A percentile compares a stretch with the other conserved stretches of the same genome.
Conservation (phyloP, 2,888 invertebrate species). For the Caenorhabditis panamensis region DNA sequence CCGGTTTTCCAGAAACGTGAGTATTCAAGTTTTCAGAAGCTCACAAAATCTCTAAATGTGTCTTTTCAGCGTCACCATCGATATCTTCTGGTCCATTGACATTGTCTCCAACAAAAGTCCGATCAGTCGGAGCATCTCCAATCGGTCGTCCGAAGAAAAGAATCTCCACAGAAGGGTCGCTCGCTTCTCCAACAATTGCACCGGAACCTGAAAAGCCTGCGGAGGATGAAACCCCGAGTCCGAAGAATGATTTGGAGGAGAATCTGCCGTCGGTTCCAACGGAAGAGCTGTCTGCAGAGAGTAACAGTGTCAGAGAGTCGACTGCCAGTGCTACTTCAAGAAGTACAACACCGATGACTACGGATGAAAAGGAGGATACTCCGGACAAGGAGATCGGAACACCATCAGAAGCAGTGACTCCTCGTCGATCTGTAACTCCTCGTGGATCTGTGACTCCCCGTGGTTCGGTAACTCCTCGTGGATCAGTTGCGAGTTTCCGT, state of each 20-base stretch:
- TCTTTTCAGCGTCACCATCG: slow-evolving; percentile 13
- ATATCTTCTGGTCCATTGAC: slow-evolving; percentile 17
- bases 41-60: neutral
- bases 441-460: too few relatives aligned
- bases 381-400: neutral
- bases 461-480: too few relatives aligned
- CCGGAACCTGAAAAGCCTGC: neutral
- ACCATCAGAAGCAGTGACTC: neutral
- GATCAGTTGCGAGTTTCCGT: too few relatives aligned
- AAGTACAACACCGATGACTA: slow-evolving; percentile 10
- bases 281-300: neutral
- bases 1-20: slow-evolving; percentile 15
- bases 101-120: neutral
- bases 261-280: neutral
- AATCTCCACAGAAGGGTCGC: neutral
- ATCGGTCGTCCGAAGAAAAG: slow-evolving; percentile 20
- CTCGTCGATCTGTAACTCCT: too few relatives aligned
- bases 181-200: neutral
- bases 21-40: neutral
- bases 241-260: neutral
- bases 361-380: neutral
- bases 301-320: slow-evolving; percentile 1
- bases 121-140: slow-evolving; percentile 1
- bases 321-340: neutral
- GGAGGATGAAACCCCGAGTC: neutral